Base-by-base conservation (phyloP, 2,797 vertebrate genomes). In the Sebastes steindachneri region DNA sequence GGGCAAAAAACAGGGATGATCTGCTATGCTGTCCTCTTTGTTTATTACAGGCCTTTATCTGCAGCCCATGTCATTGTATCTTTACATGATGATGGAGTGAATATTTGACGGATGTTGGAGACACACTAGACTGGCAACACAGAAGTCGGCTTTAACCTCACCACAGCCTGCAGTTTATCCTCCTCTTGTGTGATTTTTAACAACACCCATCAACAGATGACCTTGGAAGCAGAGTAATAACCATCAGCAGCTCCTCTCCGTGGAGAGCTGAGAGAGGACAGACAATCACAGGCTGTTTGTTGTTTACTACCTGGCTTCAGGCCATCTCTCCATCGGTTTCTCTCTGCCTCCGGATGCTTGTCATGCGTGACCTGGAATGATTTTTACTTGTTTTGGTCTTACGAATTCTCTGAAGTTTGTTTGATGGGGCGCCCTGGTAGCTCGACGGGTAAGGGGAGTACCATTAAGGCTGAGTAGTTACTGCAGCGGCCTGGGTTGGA, bases 201-300 rank as follows among this genome's bases (percentile, higher is more conserved):
- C 12, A 67, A 41, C 60, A 55, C 67, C 21, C 67, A 51, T 78
- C 68, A 68, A 6, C 63, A 26, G n/a, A 62, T 66, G 78, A 71
- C 73, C 23, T 60, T 58, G 67, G 25, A 58, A 41, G 63, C 14
- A 9, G 28, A 68, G 33, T 66, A 57, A 72, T 62, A 63, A 71
- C 68, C 55, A 75, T 3, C 35, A 53, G 65, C 26, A 51, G 17
- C 45, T 51, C 28, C 57, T 77, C 62, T 72, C 45, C 2, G 14
- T 15, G 21, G 58, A 73, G 62, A 75, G 71, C 41, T 31, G 37
- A 31, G 55, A 62, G 68, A 67, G 25, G 33, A 48, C 29, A 66
- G 29, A 77, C 70, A 79, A 33, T 79, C 63, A 57, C 70, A 59
- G n/a, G n/a, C 48, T 75, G 75, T 26, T 55, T 84, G 81, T 78